These are phyloP conservation scores for Pempheris klunzingeri DNA, from an alignment of 2,797 vertebrate genomes.

Conservation along the genomic window DNA sequence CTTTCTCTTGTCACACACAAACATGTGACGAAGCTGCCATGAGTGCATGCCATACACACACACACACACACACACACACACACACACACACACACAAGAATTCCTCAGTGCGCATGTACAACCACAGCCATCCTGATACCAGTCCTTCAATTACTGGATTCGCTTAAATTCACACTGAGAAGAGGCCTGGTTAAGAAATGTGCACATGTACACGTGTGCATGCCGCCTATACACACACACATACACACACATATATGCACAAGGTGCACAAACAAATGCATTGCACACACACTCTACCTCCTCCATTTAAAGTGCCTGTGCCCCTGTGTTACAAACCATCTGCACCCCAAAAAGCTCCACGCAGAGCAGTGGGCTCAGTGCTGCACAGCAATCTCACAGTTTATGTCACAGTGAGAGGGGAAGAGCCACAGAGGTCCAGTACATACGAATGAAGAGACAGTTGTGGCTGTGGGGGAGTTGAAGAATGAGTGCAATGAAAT, in stretches of 20 bases:
- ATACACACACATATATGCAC: not conserved
- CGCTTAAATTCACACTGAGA: slow-evolving; percentile 41
- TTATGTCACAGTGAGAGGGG: slow-evolving; percentile 43
- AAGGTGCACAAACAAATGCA: slow-evolving; percentile 11
- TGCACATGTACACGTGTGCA: not conserved
- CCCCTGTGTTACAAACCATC: slow-evolving; percentile 35
- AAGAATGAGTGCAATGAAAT: slow-evolving; percentile 74
- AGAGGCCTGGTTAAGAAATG: slow-evolving; percentile 36
- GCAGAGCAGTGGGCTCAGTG: slow-evolving; percentile 29
- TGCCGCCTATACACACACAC: not conserved
- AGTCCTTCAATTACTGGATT: slow-evolving; percentile 4
- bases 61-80: slow-evolving; percentile 10
- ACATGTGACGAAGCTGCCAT: not conserved
- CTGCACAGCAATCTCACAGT: slow-evolving; percentile 37
- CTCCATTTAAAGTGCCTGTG: slow-evolving; percentile 13
- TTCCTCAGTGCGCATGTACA: not conserved
- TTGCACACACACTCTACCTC: slow-evolving; percentile 12
- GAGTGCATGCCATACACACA: not conserved
- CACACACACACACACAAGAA: slow-evolving; percentile 6
- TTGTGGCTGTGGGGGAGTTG: slow-evolving; percentile 34
- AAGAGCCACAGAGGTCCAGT: slow-evolving; percentile 31
- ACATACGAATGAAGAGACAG: slow-evolving; percentile 33
- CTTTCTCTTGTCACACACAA: slow-evolving; percentile 23
- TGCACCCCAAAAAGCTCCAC: slow-evolving; percentile 50
- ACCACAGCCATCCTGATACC: not conserved